Base-by-base conservation (phyloP, 92 coral and sea anemone species). In the Nematostella vectensis region DNA sequence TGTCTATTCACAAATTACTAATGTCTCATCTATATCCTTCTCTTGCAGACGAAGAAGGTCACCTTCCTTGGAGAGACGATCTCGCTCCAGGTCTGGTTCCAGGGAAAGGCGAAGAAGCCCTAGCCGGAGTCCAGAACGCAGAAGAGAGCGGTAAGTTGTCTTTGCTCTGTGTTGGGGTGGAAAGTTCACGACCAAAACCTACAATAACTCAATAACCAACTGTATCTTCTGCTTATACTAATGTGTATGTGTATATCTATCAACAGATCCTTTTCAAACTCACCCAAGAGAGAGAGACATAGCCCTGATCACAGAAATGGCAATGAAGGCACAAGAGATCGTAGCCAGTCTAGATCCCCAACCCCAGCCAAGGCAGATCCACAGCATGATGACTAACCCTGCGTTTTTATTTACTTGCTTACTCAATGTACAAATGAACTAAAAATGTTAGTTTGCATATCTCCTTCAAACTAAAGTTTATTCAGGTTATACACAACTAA, bases 21-120 rank as follows among this genome's bases (percentile, higher is more conserved):
- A 6, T 33, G 6, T 33, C 15, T 33, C 40, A 6, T 33, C 15
- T 15, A 33, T 33, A 6, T 6, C 15, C 40, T 33, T 33, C 6
- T 6, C 4, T 36, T 15, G 15, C 42, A 36, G 42, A 36, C 42
- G 42, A 8, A 36, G 42, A 15, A 36, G 51, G 18, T 45, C 51
- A 9, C 51, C 17, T 31, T 50, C 27, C 6, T 31, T 31, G 13
- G 69, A 67, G 50, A 67, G 36, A 20, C 60, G 47, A 55, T 54
- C 80, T 23, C 71, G 45, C 30, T 79, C 87, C 11, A 48, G 58
- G 19, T 68, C 67, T 47, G 45, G 22, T 4, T 67, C 74, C 23
- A 47, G 49, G 31, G 67, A 61, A 18, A 61, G 67, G 31, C 70
- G 51, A 26, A 63, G 48, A 31, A 50, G 63, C 25, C 70, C 36